Conservation (phyloP, 2,113 vertebrate species). For the Lucifuga dentata region DNA sequence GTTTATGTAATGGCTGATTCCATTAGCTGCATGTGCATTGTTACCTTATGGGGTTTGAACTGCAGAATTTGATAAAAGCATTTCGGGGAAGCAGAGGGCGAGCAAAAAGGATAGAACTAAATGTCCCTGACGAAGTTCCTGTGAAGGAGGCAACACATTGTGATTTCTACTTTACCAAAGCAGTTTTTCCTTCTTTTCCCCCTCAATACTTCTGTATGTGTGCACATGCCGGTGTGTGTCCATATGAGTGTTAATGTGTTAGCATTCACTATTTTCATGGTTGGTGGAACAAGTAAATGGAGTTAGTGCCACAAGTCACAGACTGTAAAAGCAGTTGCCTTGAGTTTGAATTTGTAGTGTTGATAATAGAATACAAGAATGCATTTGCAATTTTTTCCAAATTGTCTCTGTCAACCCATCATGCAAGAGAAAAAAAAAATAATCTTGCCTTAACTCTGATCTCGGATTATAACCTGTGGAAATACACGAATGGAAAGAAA, state of each 20-base stretch:
- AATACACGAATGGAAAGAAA: no score
- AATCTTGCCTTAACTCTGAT: neutral
- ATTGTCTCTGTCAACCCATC: neutral
- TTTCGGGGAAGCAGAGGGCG: neutral
- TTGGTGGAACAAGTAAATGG: slow-evolving; percentile 31
- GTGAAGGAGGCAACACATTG: slow-evolving; percentile 16
- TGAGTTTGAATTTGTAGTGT: slow-evolving; percentile 27
- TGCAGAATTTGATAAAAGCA: slow-evolving; percentile 25
- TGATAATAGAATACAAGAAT: slow-evolving; percentile 11
- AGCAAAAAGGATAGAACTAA: neutral
- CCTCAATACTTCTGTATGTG: neutral
- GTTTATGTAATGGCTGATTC: slow-evolving; percentile 32
- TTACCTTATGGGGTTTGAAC: neutral
- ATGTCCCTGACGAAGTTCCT: slow-evolving; percentile 12
- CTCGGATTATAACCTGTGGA: neutral
- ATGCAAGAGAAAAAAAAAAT: neutral
- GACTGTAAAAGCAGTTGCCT: slow-evolving; percentile 9
- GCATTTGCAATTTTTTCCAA: slow-evolving; percentile 6
- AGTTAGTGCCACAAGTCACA: slow-evolving; percentile 12
- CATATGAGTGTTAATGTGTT: slow-evolving; percentile 6
- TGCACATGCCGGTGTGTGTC: neutral
- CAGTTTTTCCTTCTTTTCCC: slow-evolving; percentile 7
- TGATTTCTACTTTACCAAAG: slow-evolving; percentile 1
- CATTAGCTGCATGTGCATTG: slow-evolving; percentile 13
- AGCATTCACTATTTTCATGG: slow-evolving; percentile 20